phyloP scores from a whole-genome alignment of 2,113 vertebrate genomes.

The Hiodon alosoides region DNA sequence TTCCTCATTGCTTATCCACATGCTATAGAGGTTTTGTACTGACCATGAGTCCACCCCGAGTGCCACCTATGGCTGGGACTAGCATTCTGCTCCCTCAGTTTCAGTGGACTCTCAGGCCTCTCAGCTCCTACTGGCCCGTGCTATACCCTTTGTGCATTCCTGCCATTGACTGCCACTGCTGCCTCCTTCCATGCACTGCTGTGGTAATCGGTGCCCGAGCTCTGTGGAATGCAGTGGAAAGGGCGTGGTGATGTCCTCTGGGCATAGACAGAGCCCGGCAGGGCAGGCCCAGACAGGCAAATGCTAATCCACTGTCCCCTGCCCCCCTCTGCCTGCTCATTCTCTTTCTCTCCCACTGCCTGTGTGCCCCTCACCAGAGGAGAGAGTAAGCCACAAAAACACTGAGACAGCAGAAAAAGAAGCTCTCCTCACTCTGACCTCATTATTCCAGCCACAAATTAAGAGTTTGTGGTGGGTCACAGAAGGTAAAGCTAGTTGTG shows the following conservation, averaged over 20 bases:
- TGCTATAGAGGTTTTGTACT: too few species aligned
- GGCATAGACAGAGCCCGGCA: constrained; percentile 13
- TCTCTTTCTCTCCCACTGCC: background rate
- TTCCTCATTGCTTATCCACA: too few species aligned
- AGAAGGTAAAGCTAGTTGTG: background rate
- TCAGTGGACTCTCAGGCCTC: background rate
- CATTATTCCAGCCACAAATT: background rate
- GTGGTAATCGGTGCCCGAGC: constrained; percentile 17
- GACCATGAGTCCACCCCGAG: too few species aligned
- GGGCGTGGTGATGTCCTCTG: constrained; percentile 20
- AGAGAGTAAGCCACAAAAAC: background rate
- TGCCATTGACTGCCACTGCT: background rate
- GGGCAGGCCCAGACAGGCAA: constrained; percentile 20
- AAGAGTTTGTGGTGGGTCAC: background rate
- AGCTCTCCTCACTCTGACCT: background rate
- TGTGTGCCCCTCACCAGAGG: background rate
- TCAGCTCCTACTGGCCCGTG: too few species aligned
- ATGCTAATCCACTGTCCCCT: background rate
- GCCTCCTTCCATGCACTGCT: background rate
- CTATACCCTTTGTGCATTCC: background rate
- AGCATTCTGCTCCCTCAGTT: too few species aligned
- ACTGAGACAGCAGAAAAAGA: background rate
- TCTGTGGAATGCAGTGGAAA: constrained; percentile 20
- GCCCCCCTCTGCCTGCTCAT: background rate
- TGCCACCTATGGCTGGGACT: too few species aligned